phyloP scores from a whole-genome alignment of 2,888 invertebrate species.

The Liodrosophila aerea region DNA sequence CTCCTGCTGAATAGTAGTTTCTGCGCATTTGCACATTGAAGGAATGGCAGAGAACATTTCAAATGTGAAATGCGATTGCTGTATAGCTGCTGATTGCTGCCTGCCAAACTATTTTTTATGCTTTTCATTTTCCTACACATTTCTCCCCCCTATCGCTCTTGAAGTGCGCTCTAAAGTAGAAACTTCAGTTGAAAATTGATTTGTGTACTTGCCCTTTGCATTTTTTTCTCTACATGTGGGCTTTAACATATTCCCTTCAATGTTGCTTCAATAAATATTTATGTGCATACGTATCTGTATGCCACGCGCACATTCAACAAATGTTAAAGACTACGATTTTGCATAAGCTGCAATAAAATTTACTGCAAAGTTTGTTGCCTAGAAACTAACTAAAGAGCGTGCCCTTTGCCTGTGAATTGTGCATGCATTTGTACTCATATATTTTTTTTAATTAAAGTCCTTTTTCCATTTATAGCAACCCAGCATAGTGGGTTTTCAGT shows the following conservation, averaged over 20 bases:
- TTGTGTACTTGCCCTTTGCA: constrained; percentile 20
- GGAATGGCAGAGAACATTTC: constrained; percentile 45
- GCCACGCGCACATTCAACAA: too few species aligned
- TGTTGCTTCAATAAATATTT: not conserved
- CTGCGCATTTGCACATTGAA: constrained; percentile 26
- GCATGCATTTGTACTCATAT: too few species aligned
- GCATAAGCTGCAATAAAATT: too few species aligned
- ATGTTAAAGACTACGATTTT: too few species aligned
- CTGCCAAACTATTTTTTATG: constrained; percentile 29
- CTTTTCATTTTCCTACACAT: constrained; percentile 7
- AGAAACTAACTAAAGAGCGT: too few species aligned
- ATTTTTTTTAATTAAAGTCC: too few species aligned
- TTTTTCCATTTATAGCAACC: too few species aligned
- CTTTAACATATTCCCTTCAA: not conserved
- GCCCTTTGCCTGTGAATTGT: too few species aligned
- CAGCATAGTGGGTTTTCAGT: too few species aligned
- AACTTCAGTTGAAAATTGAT: constrained; percentile 34
- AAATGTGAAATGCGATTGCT: constrained; percentile 37
- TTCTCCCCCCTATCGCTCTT: not conserved
- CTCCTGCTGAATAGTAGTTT: constrained; percentile 6
- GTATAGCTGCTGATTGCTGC: constrained; percentile 32
- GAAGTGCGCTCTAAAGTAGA: constrained; percentile 5
- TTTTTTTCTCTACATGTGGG: not conserved
- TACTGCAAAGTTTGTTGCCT: too few species aligned
- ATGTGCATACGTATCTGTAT: too few species aligned